These are phyloP conservation scores for Ophonus ardosiacus DNA, from an alignment of 2,888 invertebrate genomes.

Conservation along the genomic window DNA sequence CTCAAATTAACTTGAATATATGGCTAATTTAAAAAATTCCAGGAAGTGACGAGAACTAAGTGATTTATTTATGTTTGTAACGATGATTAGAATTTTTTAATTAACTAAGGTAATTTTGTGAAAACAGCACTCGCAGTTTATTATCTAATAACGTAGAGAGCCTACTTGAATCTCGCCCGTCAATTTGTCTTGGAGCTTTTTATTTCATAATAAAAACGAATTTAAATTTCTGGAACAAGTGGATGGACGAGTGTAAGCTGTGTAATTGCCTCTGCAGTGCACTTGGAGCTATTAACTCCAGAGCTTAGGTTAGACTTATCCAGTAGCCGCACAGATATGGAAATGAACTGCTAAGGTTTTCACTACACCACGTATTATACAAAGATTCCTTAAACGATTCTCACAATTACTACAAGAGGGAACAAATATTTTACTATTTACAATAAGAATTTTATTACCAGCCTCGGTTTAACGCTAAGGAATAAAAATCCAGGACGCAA, in stretches of 20 bases:
- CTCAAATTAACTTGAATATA: constrained; percentile 59
- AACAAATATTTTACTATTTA: background rate
- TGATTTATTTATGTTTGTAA: constrained; percentile 58
- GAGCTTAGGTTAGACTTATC: constrained; percentile 3
- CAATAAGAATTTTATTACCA: background rate
- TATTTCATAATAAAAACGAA: constrained; percentile 54
- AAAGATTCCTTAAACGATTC: background rate
- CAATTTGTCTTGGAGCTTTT: constrained; percentile 49
- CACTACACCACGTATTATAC: background rate
- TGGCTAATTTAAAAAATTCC: constrained; percentile 56
- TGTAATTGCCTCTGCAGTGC: background rate
- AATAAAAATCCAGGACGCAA: background rate
- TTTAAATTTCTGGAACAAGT: constrained; percentile 42
- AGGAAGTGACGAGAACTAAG: constrained; percentile 51
- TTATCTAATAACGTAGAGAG: constrained; percentile 45
- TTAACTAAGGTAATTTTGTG: constrained; percentile 70
- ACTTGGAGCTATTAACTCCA: constrained; percentile 22
- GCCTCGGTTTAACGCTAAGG: background rate
- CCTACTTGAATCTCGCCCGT: constrained; percentile 38
- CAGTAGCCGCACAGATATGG: constrained; percentile 4
- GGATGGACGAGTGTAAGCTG: constrained; percentile 4
- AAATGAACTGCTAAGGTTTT: constrained; percentile 19
- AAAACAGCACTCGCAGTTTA: constrained; percentile 47
- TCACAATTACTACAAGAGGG: background rate
- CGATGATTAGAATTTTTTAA: constrained; percentile 70